phyloP scores from a whole-genome alignment of 2,113 vertebrate species.

The Galeopterus variegatus region DNA sequence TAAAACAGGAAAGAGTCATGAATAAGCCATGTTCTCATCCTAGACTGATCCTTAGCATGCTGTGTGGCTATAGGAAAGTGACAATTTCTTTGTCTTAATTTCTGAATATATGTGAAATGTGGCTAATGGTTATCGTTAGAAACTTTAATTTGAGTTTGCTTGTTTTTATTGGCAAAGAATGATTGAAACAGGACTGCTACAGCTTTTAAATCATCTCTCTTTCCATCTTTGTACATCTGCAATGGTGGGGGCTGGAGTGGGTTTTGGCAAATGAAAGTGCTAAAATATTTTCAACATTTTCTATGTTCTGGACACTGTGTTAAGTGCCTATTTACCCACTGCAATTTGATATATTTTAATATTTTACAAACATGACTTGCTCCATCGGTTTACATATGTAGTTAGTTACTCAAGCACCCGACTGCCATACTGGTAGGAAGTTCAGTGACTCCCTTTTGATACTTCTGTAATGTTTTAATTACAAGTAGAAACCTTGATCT shows the following conservation, averaged over 20 bases:
- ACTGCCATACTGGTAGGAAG: neutral
- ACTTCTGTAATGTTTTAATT: neutral
- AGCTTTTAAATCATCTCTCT: neutral
- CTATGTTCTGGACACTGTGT: neutral
- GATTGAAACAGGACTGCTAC: neutral
- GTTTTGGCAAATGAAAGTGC: neutral
- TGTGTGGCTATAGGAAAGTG: neutral
- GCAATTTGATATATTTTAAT: neutral
- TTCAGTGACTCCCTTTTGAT: neutral
- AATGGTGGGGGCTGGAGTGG: neutral
- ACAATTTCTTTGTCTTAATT: neutral
- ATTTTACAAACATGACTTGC: neutral
- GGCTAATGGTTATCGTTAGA: neutral
- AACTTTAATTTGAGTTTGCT: neutral
- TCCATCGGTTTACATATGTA: neutral
- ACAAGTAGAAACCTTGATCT: neutral
- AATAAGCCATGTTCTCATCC: neutral
- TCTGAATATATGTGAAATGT: neutral
- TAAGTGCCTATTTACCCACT: neutral
- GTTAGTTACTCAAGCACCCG: neutral
- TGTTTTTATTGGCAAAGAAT: neutral
- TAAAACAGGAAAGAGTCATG: neutral
- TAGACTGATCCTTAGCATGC: neutral
- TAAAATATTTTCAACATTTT: neutral
- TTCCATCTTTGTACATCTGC: accelerated